These are phyloP conservation scores for Pterostichus niger DNA, from an alignment of 2,888 invertebrate species.

Conservation along the genomic window DNA sequence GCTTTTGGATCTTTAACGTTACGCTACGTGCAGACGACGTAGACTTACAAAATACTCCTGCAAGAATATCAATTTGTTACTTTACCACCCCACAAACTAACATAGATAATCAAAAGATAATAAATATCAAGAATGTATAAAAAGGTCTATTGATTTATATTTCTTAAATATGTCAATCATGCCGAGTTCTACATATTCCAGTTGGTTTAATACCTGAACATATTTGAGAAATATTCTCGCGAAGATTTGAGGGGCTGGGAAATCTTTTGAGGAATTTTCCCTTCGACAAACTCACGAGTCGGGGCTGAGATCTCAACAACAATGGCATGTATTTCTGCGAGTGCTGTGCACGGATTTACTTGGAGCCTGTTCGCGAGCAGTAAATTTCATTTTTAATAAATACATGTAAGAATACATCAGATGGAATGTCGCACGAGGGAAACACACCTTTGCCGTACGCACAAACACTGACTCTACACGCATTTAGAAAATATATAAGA, in stretches of 20 bases:
- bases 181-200: background rate
- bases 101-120: too few species aligned
- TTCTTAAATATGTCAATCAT: background rate
- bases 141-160: background rate
- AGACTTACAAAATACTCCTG: slow-evolving; percentile 31
- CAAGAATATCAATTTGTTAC: slow-evolving; percentile 47
- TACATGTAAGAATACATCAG: slow-evolving; percentile 57
- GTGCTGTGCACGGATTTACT: slow-evolving; percentile 22
- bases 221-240: background rate
- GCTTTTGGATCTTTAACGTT: slow-evolving; percentile 54
- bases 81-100: background rate
- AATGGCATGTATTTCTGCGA: slow-evolving; percentile 18
- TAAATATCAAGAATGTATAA: too few species aligned
- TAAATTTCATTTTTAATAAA: slow-evolving; percentile 62
- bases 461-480: slow-evolving; percentile 2
- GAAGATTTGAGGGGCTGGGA: background rate
- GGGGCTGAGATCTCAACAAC: background rate
- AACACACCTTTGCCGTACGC: slow-evolving; percentile 14
- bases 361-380: slow-evolving; percentile 1
- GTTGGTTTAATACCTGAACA: slow-evolving; percentile 16
- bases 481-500: slow-evolving; percentile 60
- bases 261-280: background rate
- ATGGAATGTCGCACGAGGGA: slow-evolving; percentile 43
- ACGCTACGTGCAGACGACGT: slow-evolving; percentile 45
- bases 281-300: background rate